Evolutionary conservation across 2,113 vertebrate genomes (phyloP), one percentile per base, ranked within the genome.

Genomic region (Eolophus roseicapilla): DNA sequence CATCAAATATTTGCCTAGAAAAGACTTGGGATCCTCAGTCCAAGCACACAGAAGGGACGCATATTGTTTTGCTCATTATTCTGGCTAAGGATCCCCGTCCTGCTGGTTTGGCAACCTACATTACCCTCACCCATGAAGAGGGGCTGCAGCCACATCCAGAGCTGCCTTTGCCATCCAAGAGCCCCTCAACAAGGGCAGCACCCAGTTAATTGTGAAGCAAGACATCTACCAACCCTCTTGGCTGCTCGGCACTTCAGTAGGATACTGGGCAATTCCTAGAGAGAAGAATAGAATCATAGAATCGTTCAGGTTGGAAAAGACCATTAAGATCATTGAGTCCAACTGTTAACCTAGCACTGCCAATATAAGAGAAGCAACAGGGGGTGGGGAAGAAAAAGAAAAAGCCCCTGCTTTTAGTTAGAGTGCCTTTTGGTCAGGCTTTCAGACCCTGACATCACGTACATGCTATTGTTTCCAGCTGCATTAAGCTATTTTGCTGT

Each of bases 1-100:
- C n/a, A 69, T 80, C 86, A 96, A 94, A 86, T 92, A 92, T 88
- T 82, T 49, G 75, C 28, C 29, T 62, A 89, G 70, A 94, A 89
- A 87, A 94, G 5, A 46, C 74, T 78, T 11, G 3, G 7, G 60
- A 79, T 92, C 46, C 39, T 81, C 85, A 59, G 79, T 41, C 44
- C 69, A 92, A 95, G 82, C 82, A 86, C 55, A 60, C 43, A 69
- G 75, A 95, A 91, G 50, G 25, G 65, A 63, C 63, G 62, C 4
- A 8, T 46, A 31, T 27, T 68, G 52, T 49, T 76, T 60, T 76
- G 41, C 59, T 75, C 3, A 0, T 83, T 88, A 27, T 53, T 75
- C 57, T 70, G 25, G 11, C 41, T 73, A 19, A 75, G 63, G 73
- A 91, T 20, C 11, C 27, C 28, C 6, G 15, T 31, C n/a, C 74